Base-by-base conservation (phyloP, 2,113 vertebrate genomes). In the Orycteropus afer region DNA sequence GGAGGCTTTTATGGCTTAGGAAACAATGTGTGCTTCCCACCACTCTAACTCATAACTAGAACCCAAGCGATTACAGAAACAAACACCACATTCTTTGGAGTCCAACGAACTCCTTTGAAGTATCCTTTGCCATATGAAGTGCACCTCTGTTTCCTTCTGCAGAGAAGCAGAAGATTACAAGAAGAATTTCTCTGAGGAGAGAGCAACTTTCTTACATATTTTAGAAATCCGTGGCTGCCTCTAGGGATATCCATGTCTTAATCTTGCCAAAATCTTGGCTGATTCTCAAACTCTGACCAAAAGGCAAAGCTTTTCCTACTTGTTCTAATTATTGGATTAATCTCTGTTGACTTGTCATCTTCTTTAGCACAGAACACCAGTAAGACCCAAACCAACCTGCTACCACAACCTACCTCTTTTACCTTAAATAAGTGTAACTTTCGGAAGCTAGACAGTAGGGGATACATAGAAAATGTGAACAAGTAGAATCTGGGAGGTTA, bases 11-110 rank as follows among this genome's bases (percentile, higher is more conserved):
- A 81, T 78, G 87, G 93, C 94, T 95, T 89, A 34, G 10, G 55
- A 96, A 86, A 81, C 83, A 95, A n/a, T 90, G 80, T 63, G 27
- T 82, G 91, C 95, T 97, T 91, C 63, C 95, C 42, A 1, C 3
- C 65, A 76, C 63, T 80, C 89, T 91, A 96, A 97, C 55, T 87
- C 94, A 25, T 80, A 96, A 93, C 27, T 45, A 79, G 90, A 95
- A 94, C 80, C 82, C 93, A 96, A 71, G 92, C 96, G 91, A 23
- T 53, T 96, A 96, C 71, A 57, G 94, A 97, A 97, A 97, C 55
- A 81, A 98, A 97, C 37, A 59, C 93, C 93, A 94, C 97, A 94
- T 93, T 96, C 95, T 93, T 89, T 47, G 0, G 0, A 87, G 73
- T 95, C 78, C 85, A 83, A 97, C 95, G 55, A 97, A 96, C 34